These are phyloP conservation scores for Scylla paramamosain DNA, from an alignment of 1,140 invertebrate genomes.

Conservation along the genomic window DNA sequence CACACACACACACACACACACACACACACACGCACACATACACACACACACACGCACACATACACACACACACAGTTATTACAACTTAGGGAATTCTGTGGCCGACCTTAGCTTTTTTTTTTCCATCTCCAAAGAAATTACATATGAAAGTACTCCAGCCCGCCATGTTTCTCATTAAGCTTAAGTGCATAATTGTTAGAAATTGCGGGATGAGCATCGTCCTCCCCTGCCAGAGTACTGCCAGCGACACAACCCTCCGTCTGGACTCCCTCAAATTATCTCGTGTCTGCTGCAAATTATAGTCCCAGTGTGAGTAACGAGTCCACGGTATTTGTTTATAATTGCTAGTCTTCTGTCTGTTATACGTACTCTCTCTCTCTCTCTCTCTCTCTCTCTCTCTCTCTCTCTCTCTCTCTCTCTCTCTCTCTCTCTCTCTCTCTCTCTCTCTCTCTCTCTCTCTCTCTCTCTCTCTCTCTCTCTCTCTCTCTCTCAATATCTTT, in stretches of 20 bases:
- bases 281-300: background rate
- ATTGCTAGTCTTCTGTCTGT: background rate
- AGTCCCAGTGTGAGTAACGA: background rate
- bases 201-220: background rate
- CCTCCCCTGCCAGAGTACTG: background rate
- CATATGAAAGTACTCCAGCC: background rate
- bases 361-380: background rate
- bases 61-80: background rate
- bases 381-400: conserved; percentile 34
- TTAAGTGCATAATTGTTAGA: background rate
- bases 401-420: conserved; percentile 38
- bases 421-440: conserved; percentile 37
- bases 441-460: too few species aligned
- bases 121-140: background rate
- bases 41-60: background rate
- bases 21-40: background rate
- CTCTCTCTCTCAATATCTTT: too few species aligned
- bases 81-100: background rate
- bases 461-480: too few species aligned
- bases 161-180: background rate
- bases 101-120: background rate
- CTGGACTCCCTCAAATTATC: background rate
- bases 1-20: too few species aligned
- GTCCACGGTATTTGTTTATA: background rate
- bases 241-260: background rate